Evolutionary conservation across 2,797 vertebrate genomes (phyloP).

Genomic region (Aythya fuligula): DNA sequence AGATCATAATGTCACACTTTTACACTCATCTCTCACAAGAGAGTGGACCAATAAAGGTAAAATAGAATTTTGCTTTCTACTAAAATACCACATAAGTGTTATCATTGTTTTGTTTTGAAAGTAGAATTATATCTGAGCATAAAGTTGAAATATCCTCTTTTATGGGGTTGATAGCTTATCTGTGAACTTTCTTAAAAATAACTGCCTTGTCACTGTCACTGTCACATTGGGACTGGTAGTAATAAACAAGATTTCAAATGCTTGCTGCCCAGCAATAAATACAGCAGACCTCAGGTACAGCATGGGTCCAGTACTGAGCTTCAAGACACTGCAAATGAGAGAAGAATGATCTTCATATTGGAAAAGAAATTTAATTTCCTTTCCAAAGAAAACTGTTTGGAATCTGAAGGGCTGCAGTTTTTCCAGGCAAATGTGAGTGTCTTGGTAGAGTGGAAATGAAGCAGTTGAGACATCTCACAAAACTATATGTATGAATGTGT

Average conservation of each 20-base stretch:
- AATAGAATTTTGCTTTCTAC: neutral
- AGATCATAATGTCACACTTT: neutral
- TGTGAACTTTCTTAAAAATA: neutral
- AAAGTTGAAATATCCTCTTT: neutral
- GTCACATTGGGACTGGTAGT: neutral
- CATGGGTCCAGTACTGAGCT: accelerated
- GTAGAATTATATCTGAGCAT: neutral
- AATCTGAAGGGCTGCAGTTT: neutral
- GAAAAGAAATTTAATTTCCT: neutral
- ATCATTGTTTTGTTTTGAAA: neutral
- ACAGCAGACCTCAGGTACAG: neutral
- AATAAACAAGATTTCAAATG: neutral
- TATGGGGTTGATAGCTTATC: neutral
- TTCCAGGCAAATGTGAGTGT: neutral
- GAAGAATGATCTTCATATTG: neutral
- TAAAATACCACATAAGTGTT: neutral
- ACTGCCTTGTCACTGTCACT: neutral
- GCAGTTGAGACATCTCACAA: accelerated
- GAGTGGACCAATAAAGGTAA: neutral
- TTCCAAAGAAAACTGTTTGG: neutral
- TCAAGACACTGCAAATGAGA: neutral
- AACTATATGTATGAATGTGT: accelerated
- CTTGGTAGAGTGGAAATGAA: neutral
- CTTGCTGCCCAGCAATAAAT: neutral
- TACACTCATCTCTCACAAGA: neutral